Conservation (phyloP, 2,797 vertebrate genomes). For the Adelosebastes latens region DNA sequence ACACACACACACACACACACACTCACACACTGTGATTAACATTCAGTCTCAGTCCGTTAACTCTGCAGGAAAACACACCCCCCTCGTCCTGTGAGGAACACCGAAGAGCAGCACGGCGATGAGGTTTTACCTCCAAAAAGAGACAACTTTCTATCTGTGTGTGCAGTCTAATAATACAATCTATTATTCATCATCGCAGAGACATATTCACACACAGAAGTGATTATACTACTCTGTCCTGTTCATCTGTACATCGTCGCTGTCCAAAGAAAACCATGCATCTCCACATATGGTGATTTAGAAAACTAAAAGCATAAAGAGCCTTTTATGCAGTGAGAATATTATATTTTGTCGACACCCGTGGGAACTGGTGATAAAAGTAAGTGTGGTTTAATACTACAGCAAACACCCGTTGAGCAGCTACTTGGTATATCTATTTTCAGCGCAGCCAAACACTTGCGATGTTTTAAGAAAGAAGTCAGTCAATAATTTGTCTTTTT, state of each 20-base stretch:
- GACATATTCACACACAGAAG: background rate
- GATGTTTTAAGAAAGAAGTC: background rate
- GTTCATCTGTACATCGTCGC: background rate
- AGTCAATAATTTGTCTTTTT: background rate
- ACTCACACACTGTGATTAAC: conserved; percentile 11
- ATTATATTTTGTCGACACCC: background rate
- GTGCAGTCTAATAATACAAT: background rate
- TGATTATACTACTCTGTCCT: background rate
- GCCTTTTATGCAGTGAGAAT: background rate
- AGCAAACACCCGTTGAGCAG: background rate
- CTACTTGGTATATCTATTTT: background rate
- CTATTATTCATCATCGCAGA: conserved; percentile 3
- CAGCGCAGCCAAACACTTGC: background rate
- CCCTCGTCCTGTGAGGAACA: background rate
- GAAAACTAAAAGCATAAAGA: background rate
- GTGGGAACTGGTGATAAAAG: background rate
- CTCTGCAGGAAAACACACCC: background rate
- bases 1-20: fast-evolving
- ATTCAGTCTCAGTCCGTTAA: conserved; percentile 35
- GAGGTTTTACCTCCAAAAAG: conserved; percentile 4
- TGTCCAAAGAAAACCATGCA: background rate
- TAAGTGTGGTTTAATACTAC: background rate
- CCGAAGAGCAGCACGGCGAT: background rate
- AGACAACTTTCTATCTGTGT: background rate
- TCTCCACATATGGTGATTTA: background rate